These are phyloP conservation scores for Microhierax caerulescens DNA, from an alignment of 2,797 vertebrate species.

Conservation along the genomic window DNA sequence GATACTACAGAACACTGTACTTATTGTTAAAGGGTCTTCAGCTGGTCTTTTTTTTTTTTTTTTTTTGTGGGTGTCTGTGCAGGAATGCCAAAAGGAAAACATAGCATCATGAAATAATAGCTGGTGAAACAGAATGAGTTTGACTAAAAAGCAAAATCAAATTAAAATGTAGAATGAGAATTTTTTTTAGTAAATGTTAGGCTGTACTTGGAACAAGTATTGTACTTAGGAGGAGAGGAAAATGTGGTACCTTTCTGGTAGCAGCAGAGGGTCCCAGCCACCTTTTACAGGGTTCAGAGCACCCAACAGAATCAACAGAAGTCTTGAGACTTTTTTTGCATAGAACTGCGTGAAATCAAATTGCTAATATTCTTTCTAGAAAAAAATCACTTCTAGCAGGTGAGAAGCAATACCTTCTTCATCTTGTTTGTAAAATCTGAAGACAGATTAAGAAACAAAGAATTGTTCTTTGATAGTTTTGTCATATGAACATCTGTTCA, in stretches of 20 bases:
- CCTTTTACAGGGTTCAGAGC: conserved; percentile 49
- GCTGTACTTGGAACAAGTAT: conserved; percentile 63
- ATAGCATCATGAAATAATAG: conserved; percentile 58
- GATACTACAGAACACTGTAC: conserved; percentile 25
- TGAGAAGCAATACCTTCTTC: not conserved
- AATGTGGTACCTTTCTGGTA: conserved; percentile 69
- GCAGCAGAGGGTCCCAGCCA: conserved; percentile 64
- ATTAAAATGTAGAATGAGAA: conserved; percentile 57
- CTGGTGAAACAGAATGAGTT: conserved; percentile 60
- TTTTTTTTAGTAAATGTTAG: conserved; percentile 61
- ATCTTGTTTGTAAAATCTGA: not conserved
- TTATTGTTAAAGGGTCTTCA: conserved; percentile 39
- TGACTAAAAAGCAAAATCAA: conserved; percentile 47
- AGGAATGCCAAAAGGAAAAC: conserved; percentile 33
- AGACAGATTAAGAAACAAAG: not conserved
- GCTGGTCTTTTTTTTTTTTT: not conserved
- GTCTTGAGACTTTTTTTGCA: not conserved
- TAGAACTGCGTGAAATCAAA: not conserved
- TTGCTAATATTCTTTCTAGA: not conserved
- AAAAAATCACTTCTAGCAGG: not conserved
- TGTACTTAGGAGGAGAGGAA: conserved; percentile 68
- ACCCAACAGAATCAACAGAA: not conserved
- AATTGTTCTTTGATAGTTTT: not conserved
- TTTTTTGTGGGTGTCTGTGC: not conserved
- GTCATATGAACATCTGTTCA: not conserved